phyloP scores from a whole-genome alignment of 1,140 invertebrate genomes.

The Acyrthosiphon pisum region DNA sequence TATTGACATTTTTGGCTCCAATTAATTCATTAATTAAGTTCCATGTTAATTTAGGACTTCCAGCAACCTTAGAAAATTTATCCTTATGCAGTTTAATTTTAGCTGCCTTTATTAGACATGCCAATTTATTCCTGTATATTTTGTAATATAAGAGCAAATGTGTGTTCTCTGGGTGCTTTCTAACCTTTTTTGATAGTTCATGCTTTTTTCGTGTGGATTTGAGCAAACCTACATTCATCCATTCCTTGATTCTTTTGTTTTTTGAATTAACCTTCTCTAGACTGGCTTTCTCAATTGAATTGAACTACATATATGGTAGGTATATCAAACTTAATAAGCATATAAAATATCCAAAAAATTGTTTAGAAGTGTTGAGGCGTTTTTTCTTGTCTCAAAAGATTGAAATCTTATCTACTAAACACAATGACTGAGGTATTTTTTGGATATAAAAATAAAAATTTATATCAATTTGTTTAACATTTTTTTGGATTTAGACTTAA shows the following conservation, averaged over 20 bases:
- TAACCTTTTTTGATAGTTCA: conserved; percentile 13
- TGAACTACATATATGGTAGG: too few relatives aligned
- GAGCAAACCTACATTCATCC: conserved; percentile 13
- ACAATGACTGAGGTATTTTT: too few relatives aligned
- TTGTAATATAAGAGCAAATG: conserved; percentile 28
- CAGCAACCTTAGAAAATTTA: conserved; percentile 1
- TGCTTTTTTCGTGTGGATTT: conserved; percentile 2
- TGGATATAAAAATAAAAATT: too few relatives aligned
- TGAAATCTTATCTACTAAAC: too few relatives aligned
- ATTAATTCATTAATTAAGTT: conserved; percentile 28
- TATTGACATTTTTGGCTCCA: conserved; percentile 19
- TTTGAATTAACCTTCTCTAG: background rate
- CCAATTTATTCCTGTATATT: background rate
- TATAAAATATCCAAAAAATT: too few relatives aligned
- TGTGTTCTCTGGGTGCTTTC: conserved; percentile 2
- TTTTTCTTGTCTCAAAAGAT: too few relatives aligned
- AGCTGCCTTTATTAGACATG: background rate
- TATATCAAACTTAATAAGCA: too few relatives aligned
- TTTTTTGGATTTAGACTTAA: too few relatives aligned
- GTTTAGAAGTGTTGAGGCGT: too few relatives aligned
- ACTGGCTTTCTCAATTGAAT: too few relatives aligned
- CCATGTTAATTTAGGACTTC: conserved; percentile 1
- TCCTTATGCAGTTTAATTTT: conserved; percentile 28
- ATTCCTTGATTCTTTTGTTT: conserved; percentile 30
- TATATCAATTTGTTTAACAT: too few relatives aligned